phyloP scores from a whole-genome alignment of 2,888 invertebrate species.

The Chelonus formosanus region DNA sequence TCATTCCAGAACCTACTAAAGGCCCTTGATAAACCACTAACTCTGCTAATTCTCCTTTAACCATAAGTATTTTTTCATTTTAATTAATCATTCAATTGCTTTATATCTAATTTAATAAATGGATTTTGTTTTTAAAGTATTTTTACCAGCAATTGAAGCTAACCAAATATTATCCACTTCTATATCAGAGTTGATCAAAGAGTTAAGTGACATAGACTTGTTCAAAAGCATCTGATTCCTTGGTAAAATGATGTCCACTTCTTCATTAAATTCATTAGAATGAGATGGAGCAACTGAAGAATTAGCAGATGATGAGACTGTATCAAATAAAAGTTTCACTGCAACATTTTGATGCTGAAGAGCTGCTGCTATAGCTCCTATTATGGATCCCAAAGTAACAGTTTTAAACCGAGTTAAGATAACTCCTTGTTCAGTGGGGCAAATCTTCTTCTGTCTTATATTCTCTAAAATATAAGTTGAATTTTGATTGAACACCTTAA shows the following conservation, averaged over 20 bases:
- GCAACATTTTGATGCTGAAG: constrained; percentile 70
- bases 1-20: constrained; percentile 65
- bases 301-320: background rate
- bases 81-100: too few species aligned
- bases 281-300: background rate
- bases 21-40: constrained; percentile 74
- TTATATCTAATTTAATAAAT: too few species aligned
- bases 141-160: constrained; percentile 70
- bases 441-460: constrained; percentile 63
- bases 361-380: constrained; percentile 71
- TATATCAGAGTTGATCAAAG: constrained; percentile 42
- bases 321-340: constrained; percentile 40
- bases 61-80: background rate
- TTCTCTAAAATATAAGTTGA: too few species aligned
- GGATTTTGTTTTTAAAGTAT: too few species aligned
- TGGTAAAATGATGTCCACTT: constrained; percentile 48
- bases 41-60: constrained; percentile 74
- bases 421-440: constrained; percentile 75
- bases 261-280: constrained; percentile 40
- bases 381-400: constrained; percentile 70
- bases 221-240: constrained; percentile 43
- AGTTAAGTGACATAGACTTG: constrained; percentile 50
- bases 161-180: constrained; percentile 71
- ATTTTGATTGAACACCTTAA: background rate
- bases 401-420: constrained; percentile 73